These are phyloP conservation scores for Fopius arisanus DNA, from an alignment of 1,140 invertebrate genomes.

Conservation along the genomic window DNA sequence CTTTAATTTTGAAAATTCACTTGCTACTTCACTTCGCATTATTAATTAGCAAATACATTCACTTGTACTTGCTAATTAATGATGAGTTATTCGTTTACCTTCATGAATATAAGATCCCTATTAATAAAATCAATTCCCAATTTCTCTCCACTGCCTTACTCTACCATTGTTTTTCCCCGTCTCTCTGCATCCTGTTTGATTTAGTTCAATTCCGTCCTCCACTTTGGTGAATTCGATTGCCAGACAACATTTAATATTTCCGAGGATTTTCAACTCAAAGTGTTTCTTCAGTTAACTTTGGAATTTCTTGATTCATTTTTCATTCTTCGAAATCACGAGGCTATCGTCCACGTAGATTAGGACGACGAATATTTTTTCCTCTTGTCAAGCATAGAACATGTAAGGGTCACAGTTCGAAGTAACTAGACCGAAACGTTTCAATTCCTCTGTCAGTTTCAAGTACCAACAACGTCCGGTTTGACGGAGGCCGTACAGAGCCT, in stretches of 20 bases:
- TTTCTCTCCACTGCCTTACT: too few species aligned
- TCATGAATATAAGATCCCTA: too few species aligned
- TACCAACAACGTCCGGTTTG: slow-evolving; percentile 45
- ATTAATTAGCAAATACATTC: too few species aligned
- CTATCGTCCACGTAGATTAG: slow-evolving; percentile 43
- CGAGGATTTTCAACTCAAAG: slow-evolving; percentile 31
- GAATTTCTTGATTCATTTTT: slow-evolving; percentile 87
- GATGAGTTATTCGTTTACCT: too few species aligned
- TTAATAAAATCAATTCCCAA: too few species aligned
- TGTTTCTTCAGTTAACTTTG: slow-evolving; percentile 86
- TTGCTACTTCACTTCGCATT: too few species aligned
- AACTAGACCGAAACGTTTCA: slow-evolving; percentile 24
- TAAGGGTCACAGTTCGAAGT: slow-evolving; percentile 30
- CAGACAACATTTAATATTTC: slow-evolving; percentile 25
- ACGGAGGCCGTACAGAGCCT: slow-evolving; percentile 46
- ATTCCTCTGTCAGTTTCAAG: slow-evolving; percentile 20
- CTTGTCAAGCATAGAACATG: slow-evolving; percentile 28
- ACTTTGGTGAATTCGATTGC: slow-evolving; percentile 31
- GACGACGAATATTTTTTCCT: slow-evolving; percentile 26
- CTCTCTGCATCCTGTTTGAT: too few species aligned
- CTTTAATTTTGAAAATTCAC: too few species aligned
- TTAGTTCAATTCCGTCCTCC: too few species aligned
- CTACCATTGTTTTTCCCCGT: too few species aligned
- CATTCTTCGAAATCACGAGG: slow-evolving; percentile 30
- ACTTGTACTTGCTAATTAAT: too few species aligned